phyloP scores from a whole-genome alignment of 2,888 invertebrate genomes.

The Stenoptilia bipunctidactyla region DNA sequence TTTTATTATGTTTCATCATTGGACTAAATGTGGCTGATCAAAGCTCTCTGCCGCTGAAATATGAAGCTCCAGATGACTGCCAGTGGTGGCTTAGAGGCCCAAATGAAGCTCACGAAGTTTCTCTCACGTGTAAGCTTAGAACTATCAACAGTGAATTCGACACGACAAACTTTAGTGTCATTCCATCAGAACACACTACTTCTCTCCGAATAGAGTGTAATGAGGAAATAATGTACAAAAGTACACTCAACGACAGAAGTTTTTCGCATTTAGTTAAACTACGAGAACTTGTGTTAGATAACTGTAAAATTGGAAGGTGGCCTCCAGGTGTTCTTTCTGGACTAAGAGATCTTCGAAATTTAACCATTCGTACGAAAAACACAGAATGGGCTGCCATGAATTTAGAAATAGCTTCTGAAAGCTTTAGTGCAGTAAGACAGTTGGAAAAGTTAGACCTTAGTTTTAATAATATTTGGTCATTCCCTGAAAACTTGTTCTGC shows the following conservation, averaged over 20 bases:
- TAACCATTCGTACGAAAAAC: constrained; percentile 88
- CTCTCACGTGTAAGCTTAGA: constrained; percentile 82
- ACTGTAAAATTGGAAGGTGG: constrained; percentile 89
- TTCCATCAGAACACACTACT: constrained; percentile 86
- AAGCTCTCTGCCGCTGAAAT: constrained; percentile 64
- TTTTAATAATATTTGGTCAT: constrained; percentile 90
- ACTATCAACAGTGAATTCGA: constrained; percentile 90
- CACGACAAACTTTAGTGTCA: constrained; percentile 89
- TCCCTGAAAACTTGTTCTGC: constrained; percentile 89
- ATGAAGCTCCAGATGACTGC: constrained; percentile 90
- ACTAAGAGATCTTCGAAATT: constrained; percentile 83
- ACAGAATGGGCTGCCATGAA: constrained; percentile 88
- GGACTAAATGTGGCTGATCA: constrained; percentile 60
- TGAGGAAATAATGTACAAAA: constrained; percentile 83
- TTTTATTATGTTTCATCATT: constrained; percentile 53
- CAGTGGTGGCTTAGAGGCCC: constrained; percentile 80
- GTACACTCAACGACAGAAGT: constrained; percentile 81
- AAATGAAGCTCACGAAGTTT: constrained; percentile 77
- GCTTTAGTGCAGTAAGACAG: constrained; percentile 82
- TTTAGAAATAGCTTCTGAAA: constrained; percentile 83
- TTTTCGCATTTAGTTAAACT: constrained; percentile 85
- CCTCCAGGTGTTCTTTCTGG: constrained; percentile 85
- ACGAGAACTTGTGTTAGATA: constrained; percentile 84
- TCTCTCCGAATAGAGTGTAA: constrained; percentile 84
- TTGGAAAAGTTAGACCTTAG: constrained; percentile 88